Evolutionary conservation across 2,888 invertebrate genomes (phyloP).

Genomic region (Sericinus montela): DNA sequence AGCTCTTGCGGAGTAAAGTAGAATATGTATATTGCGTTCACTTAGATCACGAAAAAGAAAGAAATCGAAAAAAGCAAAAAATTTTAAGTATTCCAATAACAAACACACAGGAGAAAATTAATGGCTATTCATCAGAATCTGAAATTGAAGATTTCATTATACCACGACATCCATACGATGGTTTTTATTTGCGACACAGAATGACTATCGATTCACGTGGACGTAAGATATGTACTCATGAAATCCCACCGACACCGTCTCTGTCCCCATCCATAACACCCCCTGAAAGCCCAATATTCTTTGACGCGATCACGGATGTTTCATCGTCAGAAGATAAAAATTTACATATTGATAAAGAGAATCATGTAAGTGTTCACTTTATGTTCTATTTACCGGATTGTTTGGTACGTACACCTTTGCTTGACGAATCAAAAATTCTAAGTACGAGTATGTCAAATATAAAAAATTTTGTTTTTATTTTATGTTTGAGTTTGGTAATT

Average conservation of each 20-base stretch:
- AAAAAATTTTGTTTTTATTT: neutral
- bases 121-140: slow-evolving; percentile 47
- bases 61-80: slow-evolving; percentile 30
- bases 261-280: slow-evolving; percentile 33
- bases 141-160: slow-evolving; percentile 50
- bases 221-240: slow-evolving; percentile 64
- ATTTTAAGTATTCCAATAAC: slow-evolving; percentile 27
- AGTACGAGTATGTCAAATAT: neutral
- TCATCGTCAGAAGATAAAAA: slow-evolving; percentile 23
- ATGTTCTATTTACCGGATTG: slow-evolving; percentile 14
- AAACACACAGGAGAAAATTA: slow-evolving; percentile 30
- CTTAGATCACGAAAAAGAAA: slow-evolving; percentile 37
- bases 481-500: slow-evolving; percentile 13
- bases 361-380: slow-evolving; percentile 50
- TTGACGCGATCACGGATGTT: slow-evolving; percentile 30
- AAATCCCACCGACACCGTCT: slow-evolving; percentile 58
- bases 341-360: slow-evolving; percentile 36
- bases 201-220: slow-evolving; percentile 58
- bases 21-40: slow-evolving; percentile 44
- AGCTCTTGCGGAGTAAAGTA: slow-evolving; percentile 22
- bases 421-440: neutral
- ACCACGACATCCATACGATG: slow-evolving; percentile 74
- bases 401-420: slow-evolving; percentile 25
- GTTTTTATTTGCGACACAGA: slow-evolving; percentile 66
- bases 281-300: slow-evolving; percentile 41